These are phyloP conservation scores for Conger conger DNA, from an alignment of 2,113 vertebrate genomes.

Conservation along the genomic window DNA sequence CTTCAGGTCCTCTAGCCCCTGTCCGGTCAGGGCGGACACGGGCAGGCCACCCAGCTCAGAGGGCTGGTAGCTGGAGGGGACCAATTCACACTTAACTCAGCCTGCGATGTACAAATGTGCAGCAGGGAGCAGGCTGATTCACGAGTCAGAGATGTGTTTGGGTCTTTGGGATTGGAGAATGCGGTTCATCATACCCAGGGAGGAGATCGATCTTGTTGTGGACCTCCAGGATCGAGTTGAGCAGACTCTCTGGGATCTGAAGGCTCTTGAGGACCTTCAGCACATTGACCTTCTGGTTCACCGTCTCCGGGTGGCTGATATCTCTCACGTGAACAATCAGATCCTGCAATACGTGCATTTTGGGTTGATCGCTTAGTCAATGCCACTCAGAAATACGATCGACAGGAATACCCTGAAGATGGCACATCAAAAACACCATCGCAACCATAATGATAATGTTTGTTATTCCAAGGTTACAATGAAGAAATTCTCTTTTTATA, in stretches of 20 bases:
- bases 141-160: not conserved
- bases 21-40: conserved; percentile 77
- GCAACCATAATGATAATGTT: not conserved
- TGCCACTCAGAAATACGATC: not conserved
- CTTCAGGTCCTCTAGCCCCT: conserved; percentile 75
- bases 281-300: conserved; percentile 84
- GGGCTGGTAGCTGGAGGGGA: conserved; percentile 64
- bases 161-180: too few relatives aligned
- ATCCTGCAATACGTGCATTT: conserved; percentile 67
- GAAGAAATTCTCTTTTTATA: too few relatives aligned
- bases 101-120: not conserved
- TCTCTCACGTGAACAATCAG: conserved; percentile 88
- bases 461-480: not conserved
- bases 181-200: conserved; percentile 64
- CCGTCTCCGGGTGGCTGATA: conserved; percentile 84
- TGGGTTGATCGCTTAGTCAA: not conserved
- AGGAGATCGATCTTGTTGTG: conserved; percentile 92
- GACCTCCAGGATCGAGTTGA: conserved; percentile 83
- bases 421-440: not conserved
- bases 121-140: not conserved
- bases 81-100: not conserved
- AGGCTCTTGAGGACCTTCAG: conserved; percentile 78
- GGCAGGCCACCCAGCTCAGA: conserved; percentile 58
- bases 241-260: conserved; percentile 70
- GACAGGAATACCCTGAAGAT: not conserved